phyloP scores from a whole-genome alignment of 2,113 vertebrate species.

The Helogale parvula region DNA sequence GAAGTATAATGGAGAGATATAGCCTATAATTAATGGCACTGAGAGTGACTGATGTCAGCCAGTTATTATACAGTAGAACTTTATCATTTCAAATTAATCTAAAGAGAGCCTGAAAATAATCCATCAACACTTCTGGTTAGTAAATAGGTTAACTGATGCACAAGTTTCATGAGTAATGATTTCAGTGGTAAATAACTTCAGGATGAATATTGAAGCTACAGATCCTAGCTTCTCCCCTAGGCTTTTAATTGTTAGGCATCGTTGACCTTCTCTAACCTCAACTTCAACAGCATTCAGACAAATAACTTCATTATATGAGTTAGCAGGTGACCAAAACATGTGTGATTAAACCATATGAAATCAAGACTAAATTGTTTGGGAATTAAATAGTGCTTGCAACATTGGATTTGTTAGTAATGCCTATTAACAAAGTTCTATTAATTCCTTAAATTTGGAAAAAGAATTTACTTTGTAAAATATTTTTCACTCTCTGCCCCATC shows the following conservation, averaged over 20 bases:
- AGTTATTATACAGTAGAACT: not conserved
- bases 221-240: not conserved
- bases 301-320: conserved; percentile 72
- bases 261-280: conserved; percentile 55
- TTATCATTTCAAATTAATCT: conserved; percentile 56
- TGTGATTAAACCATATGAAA: conserved; percentile 73
- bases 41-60: not conserved
- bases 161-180: not conserved
- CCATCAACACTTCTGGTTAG: not conserved
- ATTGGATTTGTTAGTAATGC: conserved; percentile 72
- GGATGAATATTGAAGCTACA: not conserved
- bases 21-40: not conserved
- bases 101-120: conserved; percentile 21
- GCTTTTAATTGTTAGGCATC: not conserved
- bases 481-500: not conserved
- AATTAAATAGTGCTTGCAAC: conserved; percentile 80
- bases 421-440: not conserved
- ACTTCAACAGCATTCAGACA: conserved; percentile 73
- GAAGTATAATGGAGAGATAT: not conserved
- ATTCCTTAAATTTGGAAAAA: not conserved
- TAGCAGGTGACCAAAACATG: conserved; percentile 70
- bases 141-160: conserved; percentile 28
- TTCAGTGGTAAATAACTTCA: conserved; percentile 14
- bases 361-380: conserved; percentile 63
- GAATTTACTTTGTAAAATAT: conserved; percentile 58